Conservation (phyloP, 23 tunicate species). For the Diplosoma virens region DNA sequence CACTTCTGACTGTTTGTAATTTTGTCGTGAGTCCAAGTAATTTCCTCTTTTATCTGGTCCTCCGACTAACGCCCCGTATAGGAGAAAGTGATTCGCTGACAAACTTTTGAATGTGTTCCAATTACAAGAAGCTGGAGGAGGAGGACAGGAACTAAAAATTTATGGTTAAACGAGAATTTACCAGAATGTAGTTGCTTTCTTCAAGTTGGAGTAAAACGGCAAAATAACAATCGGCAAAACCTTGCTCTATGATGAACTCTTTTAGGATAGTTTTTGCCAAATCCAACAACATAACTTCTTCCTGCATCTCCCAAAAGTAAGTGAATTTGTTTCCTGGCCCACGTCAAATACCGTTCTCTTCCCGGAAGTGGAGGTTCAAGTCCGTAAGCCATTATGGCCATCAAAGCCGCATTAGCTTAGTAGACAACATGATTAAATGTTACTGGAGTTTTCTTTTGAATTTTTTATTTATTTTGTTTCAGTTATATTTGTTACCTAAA, state of each 20-base stretch:
- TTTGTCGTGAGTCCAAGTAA: conserved; percentile 39
- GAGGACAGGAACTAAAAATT: conserved; percentile 89
- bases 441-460: too few relatives aligned
- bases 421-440: too few relatives aligned
- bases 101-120: conserved; percentile 32
- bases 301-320: conserved; percentile 82
- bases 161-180: too few relatives aligned
- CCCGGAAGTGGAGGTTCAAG: conserved; percentile 68
- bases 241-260: conserved; percentile 91
- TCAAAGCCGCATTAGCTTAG: conserved; percentile 87
- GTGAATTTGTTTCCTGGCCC: conserved; percentile 72
- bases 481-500: too few relatives aligned
- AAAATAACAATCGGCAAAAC: conserved; percentile 12
- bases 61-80: conserved; percentile 86
- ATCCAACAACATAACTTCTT: conserved; percentile 81
- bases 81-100: conserved; percentile 46
- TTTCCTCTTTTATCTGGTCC: conserved; percentile 65
- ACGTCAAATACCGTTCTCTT: conserved; percentile 31
- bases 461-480: too few relatives aligned
- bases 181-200: too few relatives aligned
- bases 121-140: conserved; percentile 60
- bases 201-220: too few relatives aligned
- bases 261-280: conserved; percentile 70
- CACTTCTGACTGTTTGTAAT: conserved; percentile 71
- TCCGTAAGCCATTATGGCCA: conserved; percentile 52